Evolutionary conservation across 2,797 vertebrate species (phyloP), one percentile per base, ranked within the genome.

Genomic region (Carduelis carduelis): DNA sequence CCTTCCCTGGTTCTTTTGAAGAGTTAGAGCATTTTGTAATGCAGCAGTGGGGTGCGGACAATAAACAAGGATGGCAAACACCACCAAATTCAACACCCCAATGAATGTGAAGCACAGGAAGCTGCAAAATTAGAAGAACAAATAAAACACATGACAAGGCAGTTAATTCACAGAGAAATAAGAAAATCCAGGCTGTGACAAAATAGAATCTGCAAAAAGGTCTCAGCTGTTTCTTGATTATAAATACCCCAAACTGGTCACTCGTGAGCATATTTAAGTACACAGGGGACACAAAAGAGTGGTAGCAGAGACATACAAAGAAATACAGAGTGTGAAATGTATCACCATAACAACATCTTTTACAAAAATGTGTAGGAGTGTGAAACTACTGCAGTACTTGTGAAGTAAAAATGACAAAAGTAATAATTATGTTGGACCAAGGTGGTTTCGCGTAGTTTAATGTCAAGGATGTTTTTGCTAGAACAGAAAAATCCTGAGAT

Each of bases 341-440:
- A 90, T 95, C 80, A 60, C 83, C 80, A 79, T 93, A 95, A 94
- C 82, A 91, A 89, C 74, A 86, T 8, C 43, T 79, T 88, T 63
- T 63, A 79, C 59, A 90, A 60, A 91, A 79, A 56, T 4, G 28
- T 52, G 70, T 91, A 79, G 90, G 95, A 93, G 70, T 70, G 66
- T 89, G 63, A 90, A 94, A 76, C 63, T 21, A 66, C 41, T 82
- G 77, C 39, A 55, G 44, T 72, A 84, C 26, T 46, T 14, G 15
- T 64, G 63, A 69, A 90, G 12, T 26, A 47, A 83, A 94, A 79
- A 89, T 75, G 27, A 78, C 69, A 78, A 52, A 68, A 65, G 35
- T 8, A 83, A 14, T 52, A 78, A 79, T 60, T 56, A 46, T 17
- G 8, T 75, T 79, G 44, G 59, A 72, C 77, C 41, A 65, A 61